Evolutionary conservation across 1,140 invertebrate species (phyloP), one percentile per base, ranked within the genome.

Genomic region (Calliopsis andreniformis): DNA sequence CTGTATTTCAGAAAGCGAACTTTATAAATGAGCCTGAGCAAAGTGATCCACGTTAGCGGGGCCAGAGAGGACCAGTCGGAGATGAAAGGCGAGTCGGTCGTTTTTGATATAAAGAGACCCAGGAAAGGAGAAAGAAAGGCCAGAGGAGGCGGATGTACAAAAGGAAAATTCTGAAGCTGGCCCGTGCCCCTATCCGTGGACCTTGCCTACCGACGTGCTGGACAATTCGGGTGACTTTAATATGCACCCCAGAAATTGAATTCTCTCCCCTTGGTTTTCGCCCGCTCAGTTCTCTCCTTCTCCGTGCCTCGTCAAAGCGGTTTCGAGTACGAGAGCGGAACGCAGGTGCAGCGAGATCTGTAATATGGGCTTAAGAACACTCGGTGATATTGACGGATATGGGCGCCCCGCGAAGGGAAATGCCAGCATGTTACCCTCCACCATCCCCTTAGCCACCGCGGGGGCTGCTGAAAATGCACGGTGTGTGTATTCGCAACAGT

Each of bases 221-320:
- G 79, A 86, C 84, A 83, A 85, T 82, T 86, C 85, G 77, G 80
- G 62, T 80, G 86, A 86, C 85, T 89, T 89, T 88, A 86, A 89
- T 87, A 90, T 88, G 87, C 87, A 81, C 82, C 83, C 81, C 76
- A 86, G 84, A 88, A 89, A 90, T 90, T 89, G 78, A 88, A 89
- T 89, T 86, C 78, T 47, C 77, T 71, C 78, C 70, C 64, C 49
- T 43, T 51, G 28, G 42, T 39, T 16, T 28, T 43, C 45, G 7
- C 28, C 51, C 25, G 25, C 61, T 45, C 49, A 42, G 20, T 23
- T 18, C 35, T 14, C 14, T 10, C 39, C 20, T 8, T 6, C 25
- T 49, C 39, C 8, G 49, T 45, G 32, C 2, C 30, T 47, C 72
- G 66, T 66, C 72, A 67, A 76, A 72, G 62, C 67, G 67, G 43